Base-by-base conservation (phyloP, 35 echinoderm and acorn worm species). In the Acanthaster planci region DNA sequence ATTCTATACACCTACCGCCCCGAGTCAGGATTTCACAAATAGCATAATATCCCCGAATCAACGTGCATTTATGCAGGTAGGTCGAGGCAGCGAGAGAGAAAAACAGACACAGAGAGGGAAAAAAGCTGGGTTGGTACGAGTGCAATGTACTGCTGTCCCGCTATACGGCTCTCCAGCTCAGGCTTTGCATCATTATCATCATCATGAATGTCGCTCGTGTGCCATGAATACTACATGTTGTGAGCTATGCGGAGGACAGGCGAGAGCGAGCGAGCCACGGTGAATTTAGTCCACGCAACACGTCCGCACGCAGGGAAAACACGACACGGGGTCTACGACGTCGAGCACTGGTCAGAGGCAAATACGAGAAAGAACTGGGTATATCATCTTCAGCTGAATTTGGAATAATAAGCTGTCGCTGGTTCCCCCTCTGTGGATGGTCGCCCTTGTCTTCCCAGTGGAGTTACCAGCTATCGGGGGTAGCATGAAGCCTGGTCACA, bases 51-150 rank as follows among this genome's bases (percentile, higher is more conserved):
- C 64, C 64, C 64, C 30, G 64, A 72, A 72, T 72, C 64, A 72
- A 26, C 64, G 64, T 72, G 64, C 64, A 72, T 72, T 72, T 72
- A 72, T 72, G 64, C 64, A 72, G 64, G 64, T 72, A 72, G 64
- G 64, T 72, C 26, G 64, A 34, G 0, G 64, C 4, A 47, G 42
- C 4, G 42, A 47, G 42, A 47, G 4, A 47, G 42, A n/a, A n/a
- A n/a, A n/a, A n/a, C n/a, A n/a, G n/a, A n/a, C n/a, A n/a, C n/a
- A n/a, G n/a, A n/a, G n/a, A n/a, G n/a, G n/a, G 42, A 12, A 47
- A 12, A 47, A 47, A 72, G 64, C 64, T 72, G 22, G 64, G 26
- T 10, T 72, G 64, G 21, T 72, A 72, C 64, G 64, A 26, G 64
- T 72, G 64, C 30, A 72, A 72, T 72, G 16, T 34, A 72, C 34